Evolutionary conservation across 2,888 invertebrate species (phyloP), one percentile per base, ranked within the genome.

Genomic region (Girardia tigrina): DNA sequence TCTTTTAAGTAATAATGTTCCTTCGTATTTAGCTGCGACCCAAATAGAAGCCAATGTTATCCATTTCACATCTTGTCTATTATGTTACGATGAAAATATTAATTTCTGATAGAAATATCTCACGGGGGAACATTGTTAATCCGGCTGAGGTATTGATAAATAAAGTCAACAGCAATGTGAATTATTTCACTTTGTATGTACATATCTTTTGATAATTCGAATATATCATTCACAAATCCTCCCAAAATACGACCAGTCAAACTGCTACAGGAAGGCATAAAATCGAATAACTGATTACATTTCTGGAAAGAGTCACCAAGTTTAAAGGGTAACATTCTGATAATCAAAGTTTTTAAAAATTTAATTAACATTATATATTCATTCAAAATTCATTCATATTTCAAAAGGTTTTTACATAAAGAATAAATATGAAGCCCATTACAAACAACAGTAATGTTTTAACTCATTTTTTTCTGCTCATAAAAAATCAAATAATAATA

Each of bases 71-170:
- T 56, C 56, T 20, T 20, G 20, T 56, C 56, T 56, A n/a, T 2
- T 20, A 56, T n/a, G n/a, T 36, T 36, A 12, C 36, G 36, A 36
- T 36, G 36, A 8, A 12, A 8, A 36, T 36, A 12, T 36, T 12
- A 36, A 36, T 12, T 36, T 16, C 36, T 16, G n/a, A n/a, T n/a
- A n/a, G 16, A 36, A 36, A 12, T 36, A 36, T 56, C 56, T 56
- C 23, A 56, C 56, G 23, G n/a, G n/a, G 56, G 56, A 56, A 56
- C 56, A 56, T 56, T 23, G 56, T 56, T n/a, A 56, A 56, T 23
- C 4, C 56, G 56, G 23, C 56, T 56, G 4, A 56, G n/a, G n/a
- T 56, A 56, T 56, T 56, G 8, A 56, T 56, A 56, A 8, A 56
- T 56, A n/a, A 56, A 16, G n/a, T 56, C 56, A 8, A 56, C 56